phyloP scores from a whole-genome alignment of 2,888 invertebrate species.

The Apodemia duryi region DNA sequence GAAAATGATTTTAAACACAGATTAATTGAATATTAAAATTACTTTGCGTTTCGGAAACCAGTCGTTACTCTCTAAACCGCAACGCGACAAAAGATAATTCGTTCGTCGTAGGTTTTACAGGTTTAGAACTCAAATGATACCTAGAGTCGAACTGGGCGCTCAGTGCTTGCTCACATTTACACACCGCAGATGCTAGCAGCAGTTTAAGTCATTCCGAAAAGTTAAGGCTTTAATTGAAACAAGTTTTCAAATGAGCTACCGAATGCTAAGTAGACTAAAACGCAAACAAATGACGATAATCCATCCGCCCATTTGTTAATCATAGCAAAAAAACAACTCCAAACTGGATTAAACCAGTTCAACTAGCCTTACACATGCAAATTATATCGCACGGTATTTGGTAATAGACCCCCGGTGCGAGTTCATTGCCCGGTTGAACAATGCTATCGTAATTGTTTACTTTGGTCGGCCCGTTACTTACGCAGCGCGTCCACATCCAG shows the following conservation, averaged over 20 bases:
- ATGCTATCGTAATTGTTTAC: constrained; percentile 72
- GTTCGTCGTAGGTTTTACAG: too few relatives aligned
- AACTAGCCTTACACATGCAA: constrained; percentile 7
- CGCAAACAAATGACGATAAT: neutral
- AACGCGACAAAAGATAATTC: too few relatives aligned
- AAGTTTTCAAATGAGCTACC: neutral
- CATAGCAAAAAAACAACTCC: neutral
- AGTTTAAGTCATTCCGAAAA: too few relatives aligned
- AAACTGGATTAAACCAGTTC: constrained; percentile 4
- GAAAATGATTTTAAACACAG: too few relatives aligned
- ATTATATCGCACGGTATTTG: constrained; percentile 12
- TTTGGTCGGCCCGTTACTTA: constrained; percentile 32
- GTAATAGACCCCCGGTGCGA: constrained; percentile 32
- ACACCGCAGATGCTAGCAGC: too few relatives aligned
- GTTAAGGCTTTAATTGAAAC: neutral
- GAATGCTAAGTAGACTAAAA: neutral
- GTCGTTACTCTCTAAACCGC: too few relatives aligned
- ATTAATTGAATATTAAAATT: too few relatives aligned
- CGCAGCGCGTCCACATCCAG: constrained; percentile 7
- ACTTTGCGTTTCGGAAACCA: too few relatives aligned
- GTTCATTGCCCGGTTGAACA: constrained; percentile 55
- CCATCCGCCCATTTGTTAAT: neutral
- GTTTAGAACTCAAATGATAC: too few relatives aligned
- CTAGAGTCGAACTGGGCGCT: too few relatives aligned
- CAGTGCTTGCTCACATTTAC: too few relatives aligned